A percentile compares a stretch with the other conserved stretches of the same genome.
Conservation (phyloP, 2,113 vertebrate genomes). For the Penelope pileata region DNA sequence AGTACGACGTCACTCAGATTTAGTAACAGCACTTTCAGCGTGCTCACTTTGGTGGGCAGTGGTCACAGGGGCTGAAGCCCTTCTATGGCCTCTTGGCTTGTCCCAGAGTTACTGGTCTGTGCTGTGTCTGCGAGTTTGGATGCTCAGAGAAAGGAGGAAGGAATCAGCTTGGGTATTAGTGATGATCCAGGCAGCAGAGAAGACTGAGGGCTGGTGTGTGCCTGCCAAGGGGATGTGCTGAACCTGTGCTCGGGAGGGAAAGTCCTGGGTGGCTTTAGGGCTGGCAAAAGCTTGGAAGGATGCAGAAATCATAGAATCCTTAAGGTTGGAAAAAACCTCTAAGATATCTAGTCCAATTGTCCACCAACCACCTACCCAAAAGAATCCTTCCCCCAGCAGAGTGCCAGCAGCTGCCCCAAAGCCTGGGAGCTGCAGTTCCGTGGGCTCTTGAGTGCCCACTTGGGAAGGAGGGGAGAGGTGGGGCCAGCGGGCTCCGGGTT, state of each 20-base stretch:
- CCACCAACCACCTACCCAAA: no score
- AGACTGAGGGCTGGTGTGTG: background rate
- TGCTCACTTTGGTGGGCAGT: background rate
- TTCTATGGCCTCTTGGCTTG: background rate
- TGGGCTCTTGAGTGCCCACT: background rate
- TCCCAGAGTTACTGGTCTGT: background rate
- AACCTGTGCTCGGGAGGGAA: background rate
- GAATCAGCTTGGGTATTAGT: background rate
- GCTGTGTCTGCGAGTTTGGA: background rate
- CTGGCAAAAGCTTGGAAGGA: background rate
- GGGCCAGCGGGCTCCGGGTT: background rate
- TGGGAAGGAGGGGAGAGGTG: background rate
- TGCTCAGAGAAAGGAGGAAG: background rate
- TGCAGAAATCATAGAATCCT: background rate
- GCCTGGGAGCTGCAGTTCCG: background rate
- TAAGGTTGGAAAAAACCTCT: no score
- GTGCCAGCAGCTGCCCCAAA: background rate
- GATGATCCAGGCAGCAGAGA: background rate
- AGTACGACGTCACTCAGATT: background rate
- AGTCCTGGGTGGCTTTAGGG: background rate
- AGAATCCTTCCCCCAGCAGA: no score
- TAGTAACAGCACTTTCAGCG: background rate
- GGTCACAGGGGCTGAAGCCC: background rate
- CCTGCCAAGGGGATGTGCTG: background rate
- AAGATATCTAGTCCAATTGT: no score